Evolutionary conservation across 2,797 vertebrate species (phyloP).

Genomic region (Bovichtus diacanthus): DNA sequence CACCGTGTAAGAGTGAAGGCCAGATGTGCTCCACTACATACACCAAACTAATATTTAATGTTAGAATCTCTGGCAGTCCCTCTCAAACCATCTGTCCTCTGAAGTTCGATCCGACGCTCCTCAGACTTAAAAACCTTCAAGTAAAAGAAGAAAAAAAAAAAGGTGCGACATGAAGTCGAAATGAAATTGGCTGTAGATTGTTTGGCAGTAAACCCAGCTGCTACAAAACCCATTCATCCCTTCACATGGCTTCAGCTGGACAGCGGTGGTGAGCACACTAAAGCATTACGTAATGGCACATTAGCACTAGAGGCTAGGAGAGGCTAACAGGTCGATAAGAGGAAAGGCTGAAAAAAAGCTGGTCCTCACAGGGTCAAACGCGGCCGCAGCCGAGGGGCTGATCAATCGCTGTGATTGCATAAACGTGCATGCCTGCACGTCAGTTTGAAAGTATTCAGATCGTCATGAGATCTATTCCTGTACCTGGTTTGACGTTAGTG

Average conservation of each 20-base stretch:
- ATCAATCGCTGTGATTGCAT: conserved; percentile 58
- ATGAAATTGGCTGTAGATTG: conserved; percentile 2
- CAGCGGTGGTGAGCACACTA: background rate
- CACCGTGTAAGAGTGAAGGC: background rate
- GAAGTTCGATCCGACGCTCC: background rate
- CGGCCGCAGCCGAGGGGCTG: conserved; percentile 18
- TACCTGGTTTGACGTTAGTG: background rate
- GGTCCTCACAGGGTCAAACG: conserved; percentile 56
- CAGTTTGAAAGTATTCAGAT: conserved; percentile 13
- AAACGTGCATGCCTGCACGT: conserved; percentile 44
- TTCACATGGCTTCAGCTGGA: conserved; percentile 35
- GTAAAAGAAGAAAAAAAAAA: conserved; percentile 8
- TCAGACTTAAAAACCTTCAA: background rate
- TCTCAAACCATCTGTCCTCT: conserved; percentile 27
- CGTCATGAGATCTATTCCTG: background rate
- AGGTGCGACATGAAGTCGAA: background rate
- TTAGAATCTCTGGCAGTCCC: background rate
- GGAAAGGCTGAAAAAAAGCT: conserved; percentile 8
- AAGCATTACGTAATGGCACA: conserved; percentile 62
- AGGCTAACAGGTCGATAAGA: conserved; percentile 58
- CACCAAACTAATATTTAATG: conserved; percentile 9
- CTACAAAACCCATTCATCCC: background rate
- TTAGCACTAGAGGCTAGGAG: conserved; percentile 44
- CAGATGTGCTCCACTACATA: background rate
- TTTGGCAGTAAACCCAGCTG: conserved; percentile 9